Conservation (phyloP, 2,113 vertebrate genomes). For the Leptosomus discolor region DNA sequence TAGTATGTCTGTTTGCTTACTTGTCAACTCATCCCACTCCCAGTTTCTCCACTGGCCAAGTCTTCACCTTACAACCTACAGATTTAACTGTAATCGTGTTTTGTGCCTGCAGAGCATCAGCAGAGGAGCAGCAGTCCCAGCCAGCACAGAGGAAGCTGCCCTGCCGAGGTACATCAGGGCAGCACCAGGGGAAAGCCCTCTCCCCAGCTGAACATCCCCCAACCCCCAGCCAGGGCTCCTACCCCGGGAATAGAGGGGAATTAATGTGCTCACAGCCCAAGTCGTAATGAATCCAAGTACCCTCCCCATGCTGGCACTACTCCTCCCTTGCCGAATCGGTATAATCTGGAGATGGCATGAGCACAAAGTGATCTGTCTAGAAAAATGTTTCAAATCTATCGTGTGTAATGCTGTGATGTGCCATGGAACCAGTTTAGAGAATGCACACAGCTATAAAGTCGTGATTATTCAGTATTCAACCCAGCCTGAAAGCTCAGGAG, state of each 20-base stretch:
- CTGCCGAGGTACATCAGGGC: neutral
- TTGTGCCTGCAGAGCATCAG: neutral
- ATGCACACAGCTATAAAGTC: neutral
- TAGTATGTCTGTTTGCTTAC: neutral
- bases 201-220: neutral
- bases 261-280: neutral
- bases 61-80: neutral
- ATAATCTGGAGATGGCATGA: neutral
- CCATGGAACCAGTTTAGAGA: slow-evolving; percentile 17
- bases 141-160: neutral
- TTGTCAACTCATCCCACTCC: neutral
- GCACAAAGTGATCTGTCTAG: slow-evolving; percentile 4
- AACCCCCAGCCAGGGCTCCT: neutral
- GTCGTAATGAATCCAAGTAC: neutral
- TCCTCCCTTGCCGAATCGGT: neutral
- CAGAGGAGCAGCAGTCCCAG: neutral
- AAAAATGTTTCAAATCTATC: neutral
- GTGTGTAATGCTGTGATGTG: neutral
- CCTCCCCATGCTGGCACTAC: neutral
- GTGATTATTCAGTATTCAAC: slow-evolving; percentile 32
- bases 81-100: neutral
- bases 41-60: neutral
- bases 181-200: neutral
- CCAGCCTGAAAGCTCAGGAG: slow-evolving; percentile 16
- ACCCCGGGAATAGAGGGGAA: neutral